Evolutionary conservation across 1,140 invertebrate species (phyloP).

Genomic region (Samia ricini): DNA sequence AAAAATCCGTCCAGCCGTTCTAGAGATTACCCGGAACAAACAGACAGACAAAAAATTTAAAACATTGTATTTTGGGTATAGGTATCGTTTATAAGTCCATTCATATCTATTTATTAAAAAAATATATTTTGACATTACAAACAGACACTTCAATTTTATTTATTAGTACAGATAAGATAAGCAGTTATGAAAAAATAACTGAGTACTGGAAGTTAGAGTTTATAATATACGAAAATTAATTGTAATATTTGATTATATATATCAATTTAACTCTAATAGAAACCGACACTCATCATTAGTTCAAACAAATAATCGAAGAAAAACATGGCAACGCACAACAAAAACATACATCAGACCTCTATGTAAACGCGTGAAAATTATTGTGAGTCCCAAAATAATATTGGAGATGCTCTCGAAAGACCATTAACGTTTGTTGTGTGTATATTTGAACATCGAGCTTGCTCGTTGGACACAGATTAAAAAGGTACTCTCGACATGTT

Average conservation of each 20-base stretch:
- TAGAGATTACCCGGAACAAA: too few species aligned
- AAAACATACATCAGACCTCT: conserved; percentile 49
- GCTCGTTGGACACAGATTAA: conserved; percentile 38
- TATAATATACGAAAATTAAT: not conserved
- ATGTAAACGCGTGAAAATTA: conserved; percentile 66
- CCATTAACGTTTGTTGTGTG: conserved; percentile 69
- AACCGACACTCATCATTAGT: not conserved
- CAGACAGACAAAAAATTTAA: too few species aligned
- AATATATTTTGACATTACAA: too few species aligned
- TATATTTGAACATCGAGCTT: conserved; percentile 45
- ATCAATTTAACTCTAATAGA: not conserved
- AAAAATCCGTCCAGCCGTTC: too few species aligned
- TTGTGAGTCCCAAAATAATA: conserved; percentile 70
- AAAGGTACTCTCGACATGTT: conserved; percentile 29
- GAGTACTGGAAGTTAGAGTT: too few species aligned
- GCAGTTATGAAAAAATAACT: too few species aligned
- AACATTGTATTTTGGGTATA: too few species aligned
- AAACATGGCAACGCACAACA: conserved; percentile 42
- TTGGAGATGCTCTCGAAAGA: conserved; percentile 66
- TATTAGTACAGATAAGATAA: too few species aligned
- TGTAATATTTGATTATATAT: not conserved
- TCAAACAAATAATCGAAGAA: conserved; percentile 34
- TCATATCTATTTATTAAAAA: too few species aligned
- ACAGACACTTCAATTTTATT: too few species aligned
- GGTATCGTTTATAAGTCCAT: too few species aligned